Evolutionary conservation across 2,888 invertebrate species (phyloP), one percentile per base, ranked within the genome.

Genomic region (Villa cingulata): DNA sequence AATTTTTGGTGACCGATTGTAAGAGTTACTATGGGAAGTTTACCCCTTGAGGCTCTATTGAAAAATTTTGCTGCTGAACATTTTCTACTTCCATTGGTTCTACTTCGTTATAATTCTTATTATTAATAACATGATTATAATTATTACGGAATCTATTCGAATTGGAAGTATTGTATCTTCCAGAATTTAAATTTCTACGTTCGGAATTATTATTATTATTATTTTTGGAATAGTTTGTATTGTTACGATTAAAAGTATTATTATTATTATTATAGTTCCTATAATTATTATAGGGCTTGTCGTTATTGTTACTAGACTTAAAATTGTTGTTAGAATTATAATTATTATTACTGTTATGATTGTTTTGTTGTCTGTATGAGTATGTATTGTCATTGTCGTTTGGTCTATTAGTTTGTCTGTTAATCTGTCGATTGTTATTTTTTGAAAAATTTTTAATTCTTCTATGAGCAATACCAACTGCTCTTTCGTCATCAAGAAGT

Each of bases 11-110:
- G 27, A n/a, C 29, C 27, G 17, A 41, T 29, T 29, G 29, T 27
- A n/a, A 41, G 27, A 14, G 41, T 41, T 16, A 41, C 17, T 41
- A 41, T 41, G 41, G 41, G 41, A 27, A 41, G n/a, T 29, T 41
- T 41, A 9, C 27, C 16, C 17, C 9, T 23, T 29, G 32, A 27
- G 29, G 41, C 27, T 23, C 27, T 41, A n/a, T 15, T 16, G 41
- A 23, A 23, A 23, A 23, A 23, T 23, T 23, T 23, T 23, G 23
- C 7, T 23, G 5, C 7, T 23, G 23, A 6, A 23, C 4, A 23
- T 23, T 23, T 6, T 23, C 23, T 6, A 23, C 7, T 23, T 23
- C 23, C 23, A 23, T 23, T 4, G 23, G 23, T 7, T 23, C 23
- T 23, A n/a, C 15, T 14, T 41, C 15, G 20, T 12, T 27, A 23